Evolutionary conservation across 2,113 vertebrate species (phyloP), one percentile per base, ranked within the genome.

Genomic region (Butastur rufipennis): DNA sequence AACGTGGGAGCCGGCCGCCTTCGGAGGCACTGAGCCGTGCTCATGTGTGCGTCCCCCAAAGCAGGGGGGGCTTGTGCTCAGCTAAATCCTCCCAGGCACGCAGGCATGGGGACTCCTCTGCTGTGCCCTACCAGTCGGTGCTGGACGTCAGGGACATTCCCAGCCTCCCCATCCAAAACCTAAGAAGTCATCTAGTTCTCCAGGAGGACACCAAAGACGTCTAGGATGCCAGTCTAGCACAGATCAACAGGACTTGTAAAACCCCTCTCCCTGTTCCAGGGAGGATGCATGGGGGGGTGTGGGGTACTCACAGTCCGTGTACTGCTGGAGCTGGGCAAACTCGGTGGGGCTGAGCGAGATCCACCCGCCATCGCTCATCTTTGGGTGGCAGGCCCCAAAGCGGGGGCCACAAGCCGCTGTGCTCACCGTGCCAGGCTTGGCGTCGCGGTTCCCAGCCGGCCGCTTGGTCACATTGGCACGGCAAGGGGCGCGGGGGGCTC

Each of bases 281-380:
- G 43, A 5, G 10, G 11, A 29, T 3, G 6, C 1, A 0, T 0
- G 2, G 15, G n/a, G 43, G 59, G 15, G 50, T 5, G 1, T 9
- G 0, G 50, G 62, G 53, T 91, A 99, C 99, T 99, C 96, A 99
- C 99, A 99, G 86, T 99, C 99, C 1, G 98, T 98, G 98, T 99
- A 99, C 90, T 99, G 98, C 93, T 99, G 99, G 72, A 99, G 99
- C 89, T 99, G 99, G 75, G 96, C 97, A 50, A 99, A 99, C 97
- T 99, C 99, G 1, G 99, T 75, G 1, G 99, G 98, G 92, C 99
- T 99, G 96, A 99, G 98, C 31, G 98, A 98, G 83, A 99, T 98
- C 99, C 99, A 99, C 78, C 45, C 97, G 15, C 97, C 97, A 96
- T 99, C 98, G 5, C 98, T 98, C 99, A 99, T 99, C 67, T 98